Conservation (phyloP, 1,140 invertebrate species). For the Drosophila burlai region DNA sequence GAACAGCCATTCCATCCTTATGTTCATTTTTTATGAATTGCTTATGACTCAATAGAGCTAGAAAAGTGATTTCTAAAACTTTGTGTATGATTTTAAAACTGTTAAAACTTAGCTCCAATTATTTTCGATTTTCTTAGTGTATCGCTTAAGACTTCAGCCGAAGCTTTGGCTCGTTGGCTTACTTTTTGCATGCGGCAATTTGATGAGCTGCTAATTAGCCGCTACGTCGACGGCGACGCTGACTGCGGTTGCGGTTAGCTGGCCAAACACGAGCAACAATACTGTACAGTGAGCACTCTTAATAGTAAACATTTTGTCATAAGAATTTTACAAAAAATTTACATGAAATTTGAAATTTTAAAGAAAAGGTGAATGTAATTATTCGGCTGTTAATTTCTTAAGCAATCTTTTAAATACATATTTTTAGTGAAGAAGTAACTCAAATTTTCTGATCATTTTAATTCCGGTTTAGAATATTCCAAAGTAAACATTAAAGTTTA, state of each 20-base stretch:
- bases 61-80: no score
- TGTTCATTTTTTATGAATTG: neutral
- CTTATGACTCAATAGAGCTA: no score
- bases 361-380: neutral
- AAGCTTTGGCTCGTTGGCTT: conserved; percentile 34
- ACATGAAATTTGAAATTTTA: neutral
- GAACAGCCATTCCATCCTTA: neutral
- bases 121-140: neutral
- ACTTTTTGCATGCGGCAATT: conserved; percentile 71
- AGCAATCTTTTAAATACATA: neutral
- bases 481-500: neutral
- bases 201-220: conserved; percentile 81
- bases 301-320: no score
- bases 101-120: neutral
- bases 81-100: neutral
- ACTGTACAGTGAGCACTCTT: conserved; percentile 10
- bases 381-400: neutral
- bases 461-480: neutral
- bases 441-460: no score
- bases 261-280: conserved; percentile 53
- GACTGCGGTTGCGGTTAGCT: conserved; percentile 41
- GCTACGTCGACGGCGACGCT: conserved; percentile 18
- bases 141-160: conserved; percentile 17
- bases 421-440: no score
- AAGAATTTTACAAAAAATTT: neutral